Base-by-base conservation (phyloP, 2,888 invertebrate species). In the Platycheirus albimanus region DNA sequence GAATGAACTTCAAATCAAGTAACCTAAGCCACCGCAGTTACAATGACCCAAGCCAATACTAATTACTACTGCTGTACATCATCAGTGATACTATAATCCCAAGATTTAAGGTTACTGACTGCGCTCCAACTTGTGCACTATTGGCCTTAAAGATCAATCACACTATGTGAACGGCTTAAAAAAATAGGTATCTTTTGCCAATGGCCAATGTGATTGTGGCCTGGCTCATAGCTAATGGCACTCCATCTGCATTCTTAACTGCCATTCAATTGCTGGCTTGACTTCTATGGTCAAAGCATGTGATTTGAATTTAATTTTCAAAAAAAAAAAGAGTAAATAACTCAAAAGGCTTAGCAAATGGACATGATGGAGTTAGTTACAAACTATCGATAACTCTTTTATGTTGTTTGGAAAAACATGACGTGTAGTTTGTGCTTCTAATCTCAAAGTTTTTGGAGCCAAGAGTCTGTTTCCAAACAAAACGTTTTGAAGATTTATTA, bases 221-320 rank as follows among this genome's bases (percentile, higher is more conserved):
- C n/a, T 64, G 64, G 63, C 43, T 24, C 19, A 58, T 41, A 15
- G 56, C 49, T 64, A 80, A 56, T 70, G 36, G 45, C 64, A 58
- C 43, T 67, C 61, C 30, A 79, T 47, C 75, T 58, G 70, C 70
- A 64, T 80, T 80, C 66, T 80, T 56, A 47, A 38, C 15, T 69
- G 30, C 13, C 20, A 66, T 30, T 52, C 45, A 66, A 30, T 63
- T 49, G 19, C 45, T 54, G 11, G 17, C 63, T 30, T 52, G 45
- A 10, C 30, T 56, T 47, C 36, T 51, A 33, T 66, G 61, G 51
- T 47, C 24, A 61, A 66, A 36, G 66, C 38, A 52, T 70, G 71
- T 81, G 76, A 81, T 81, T 81, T 71, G 76, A 81, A 81, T 76
- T 70, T 61, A 52, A 76, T 52, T 80, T 58, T 64, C 28, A 36